These are phyloP conservation scores for Astreopora myriophthalma DNA, from an alignment of 64 coral and sea anemone species.

Conservation along the genomic window DNA sequence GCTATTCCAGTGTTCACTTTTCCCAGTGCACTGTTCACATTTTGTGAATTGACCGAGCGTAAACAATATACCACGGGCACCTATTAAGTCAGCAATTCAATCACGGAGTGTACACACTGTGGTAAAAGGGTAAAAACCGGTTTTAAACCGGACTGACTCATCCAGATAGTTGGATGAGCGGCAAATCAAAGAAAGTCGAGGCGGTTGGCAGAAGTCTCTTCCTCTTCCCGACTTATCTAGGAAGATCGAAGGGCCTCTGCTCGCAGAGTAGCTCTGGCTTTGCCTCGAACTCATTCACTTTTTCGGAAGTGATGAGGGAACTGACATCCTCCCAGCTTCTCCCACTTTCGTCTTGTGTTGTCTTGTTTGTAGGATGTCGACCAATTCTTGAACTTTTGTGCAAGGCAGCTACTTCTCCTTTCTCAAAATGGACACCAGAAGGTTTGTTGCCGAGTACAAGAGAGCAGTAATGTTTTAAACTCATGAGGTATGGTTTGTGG, in stretches of 20 bases:
- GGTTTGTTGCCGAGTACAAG: slow-evolving; percentile 12
- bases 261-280: no score
- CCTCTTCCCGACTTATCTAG: no score
- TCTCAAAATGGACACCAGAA: slow-evolving; percentile 22
- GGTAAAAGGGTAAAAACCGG: not conserved
- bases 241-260: no score
- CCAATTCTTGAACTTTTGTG: slow-evolving; percentile 48
- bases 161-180: no score
- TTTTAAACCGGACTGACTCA: not conserved
- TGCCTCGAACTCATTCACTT: no score
- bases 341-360: not conserved
- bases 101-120: not conserved
- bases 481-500: slow-evolving; percentile 30
- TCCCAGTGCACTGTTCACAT: not conserved
- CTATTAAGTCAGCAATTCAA: not conserved
- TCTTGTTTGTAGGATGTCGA: slow-evolving; percentile 34
- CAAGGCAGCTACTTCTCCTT: slow-evolving; percentile 11
- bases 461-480: slow-evolving; percentile 60
- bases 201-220: no score
- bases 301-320: not conserved
- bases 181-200: no score
- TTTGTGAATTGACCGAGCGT: not conserved
- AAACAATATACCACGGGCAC: not conserved
- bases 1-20: not conserved
- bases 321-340: not conserved